Base-by-base conservation (phyloP, 2,113 vertebrate species). In the Parus major region DNA sequence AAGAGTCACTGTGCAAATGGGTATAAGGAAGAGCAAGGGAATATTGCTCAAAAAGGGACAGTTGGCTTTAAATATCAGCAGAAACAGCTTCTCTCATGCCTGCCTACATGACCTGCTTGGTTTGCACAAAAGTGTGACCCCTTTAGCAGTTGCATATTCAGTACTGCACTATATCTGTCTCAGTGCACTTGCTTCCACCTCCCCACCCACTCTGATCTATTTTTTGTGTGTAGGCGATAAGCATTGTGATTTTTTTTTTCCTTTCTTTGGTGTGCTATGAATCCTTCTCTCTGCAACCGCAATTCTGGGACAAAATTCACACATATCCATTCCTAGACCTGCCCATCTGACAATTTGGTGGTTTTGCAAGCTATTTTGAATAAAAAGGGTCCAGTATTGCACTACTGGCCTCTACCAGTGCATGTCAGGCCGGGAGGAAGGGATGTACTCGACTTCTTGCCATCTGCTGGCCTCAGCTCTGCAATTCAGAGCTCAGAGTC, bases 161-260 rank as follows among this genome's bases (percentile, higher is more conserved):
- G 42, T 23, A 25, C 64, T 44, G 10, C 44, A 47, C 72, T 78
- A 6, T 66, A 56, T 77, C 73, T 4, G 1, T 64, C 82, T 81
- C 79, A 31, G 56, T 35, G 71, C 84, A 33, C 24, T 93, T 93
- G 21, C 47, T 92, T 92, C 71, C 56, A 83, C 60, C 68, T 78
- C 86, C 44, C 80, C 87, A 53, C 91, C 80, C 76, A 88, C 76
- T 64, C 76, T 52, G 27, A 75, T 83, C 91, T 88, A 83, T 73
- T 90, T 94, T 92, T 41, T 41, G 5, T 55, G 15, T 71, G 88
- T 71, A 75, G 86, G 88, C 1, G 0, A 78, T 41, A 83, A 83
- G 61, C 44, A 93, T 75, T 88, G 64, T 81, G 68, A 9, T 56
- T 24, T 27, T 53, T 78, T 44, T 18, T 14, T 12, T 5, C 18